Evolutionary conservation across 35 echinoderm and acorn worm genomes (phyloP).

Genomic region (Ptychodera flava): DNA sequence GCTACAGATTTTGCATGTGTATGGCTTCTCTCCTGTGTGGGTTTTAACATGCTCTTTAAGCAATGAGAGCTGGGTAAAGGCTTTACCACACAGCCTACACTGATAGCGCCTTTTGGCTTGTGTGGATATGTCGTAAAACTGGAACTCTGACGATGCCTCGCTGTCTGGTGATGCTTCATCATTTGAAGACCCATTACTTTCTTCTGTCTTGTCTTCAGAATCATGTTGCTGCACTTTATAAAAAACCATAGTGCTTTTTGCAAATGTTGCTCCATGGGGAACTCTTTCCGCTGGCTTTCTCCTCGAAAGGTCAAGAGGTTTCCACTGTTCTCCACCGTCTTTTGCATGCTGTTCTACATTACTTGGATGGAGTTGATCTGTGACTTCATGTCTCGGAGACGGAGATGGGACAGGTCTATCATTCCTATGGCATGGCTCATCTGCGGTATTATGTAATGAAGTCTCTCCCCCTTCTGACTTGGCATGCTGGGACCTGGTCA

Average conservation of each 20-base stretch:
- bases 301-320: background rate
- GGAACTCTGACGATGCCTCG: background rate
- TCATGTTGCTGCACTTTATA: no score
- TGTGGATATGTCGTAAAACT: background rate
- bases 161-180: no score
- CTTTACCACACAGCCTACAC: background rate
- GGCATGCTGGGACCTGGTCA: no score
- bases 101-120: background rate
- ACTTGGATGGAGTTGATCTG: no score
- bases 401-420: background rate
- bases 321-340: background rate
- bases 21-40: slow-evolving; percentile 46
- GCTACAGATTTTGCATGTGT: slow-evolving; percentile 26
- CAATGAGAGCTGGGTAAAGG: background rate
- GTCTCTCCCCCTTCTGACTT: no score
- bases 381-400: background rate
- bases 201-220: no score
- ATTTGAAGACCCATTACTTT: no score
- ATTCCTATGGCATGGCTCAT: background rate
- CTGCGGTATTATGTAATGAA: background rate
- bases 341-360: no score
- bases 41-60: background rate
- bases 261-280: background rate
- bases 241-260: background rate
- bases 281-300: background rate